These are phyloP conservation scores for Drosophila jambulina DNA, from an alignment of 1,140 invertebrate species.

Conservation along the genomic window DNA sequence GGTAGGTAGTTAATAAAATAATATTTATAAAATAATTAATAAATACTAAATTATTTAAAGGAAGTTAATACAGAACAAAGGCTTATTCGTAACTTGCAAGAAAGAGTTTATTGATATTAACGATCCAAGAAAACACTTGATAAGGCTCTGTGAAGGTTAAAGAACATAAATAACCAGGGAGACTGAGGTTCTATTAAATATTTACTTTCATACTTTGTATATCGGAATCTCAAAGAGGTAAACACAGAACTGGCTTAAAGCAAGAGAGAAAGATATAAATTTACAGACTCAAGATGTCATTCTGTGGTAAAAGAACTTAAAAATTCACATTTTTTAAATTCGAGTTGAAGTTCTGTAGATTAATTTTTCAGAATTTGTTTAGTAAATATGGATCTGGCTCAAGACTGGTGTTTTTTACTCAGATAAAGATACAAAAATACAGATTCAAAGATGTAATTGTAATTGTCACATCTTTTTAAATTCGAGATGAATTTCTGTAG, in stretches of 20 bases:
- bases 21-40: background rate
- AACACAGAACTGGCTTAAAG: background rate
- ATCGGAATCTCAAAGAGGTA: background rate
- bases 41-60: background rate
- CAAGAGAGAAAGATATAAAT: background rate
- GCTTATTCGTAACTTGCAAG: background rate
- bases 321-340: no score
- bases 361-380: no score
- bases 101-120: conserved; percentile 1
- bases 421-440: no score
- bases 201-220: background rate
- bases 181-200: background rate
- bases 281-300: no score
- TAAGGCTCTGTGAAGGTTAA: background rate
- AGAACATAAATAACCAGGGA: background rate
- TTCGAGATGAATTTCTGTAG: background rate
- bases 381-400: no score
- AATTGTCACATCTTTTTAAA: background rate
- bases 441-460: no score
- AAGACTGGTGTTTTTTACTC: no score
- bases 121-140: background rate
- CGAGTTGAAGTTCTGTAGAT: no score
- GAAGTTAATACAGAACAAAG: background rate
- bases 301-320: no score
- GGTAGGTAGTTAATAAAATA: no score